A percentile compares a stretch with the other conserved stretches of the same genome.
phyloP scores from a whole-genome alignment of 2,113 vertebrate genomes.

The Lepus europaeus region DNA sequence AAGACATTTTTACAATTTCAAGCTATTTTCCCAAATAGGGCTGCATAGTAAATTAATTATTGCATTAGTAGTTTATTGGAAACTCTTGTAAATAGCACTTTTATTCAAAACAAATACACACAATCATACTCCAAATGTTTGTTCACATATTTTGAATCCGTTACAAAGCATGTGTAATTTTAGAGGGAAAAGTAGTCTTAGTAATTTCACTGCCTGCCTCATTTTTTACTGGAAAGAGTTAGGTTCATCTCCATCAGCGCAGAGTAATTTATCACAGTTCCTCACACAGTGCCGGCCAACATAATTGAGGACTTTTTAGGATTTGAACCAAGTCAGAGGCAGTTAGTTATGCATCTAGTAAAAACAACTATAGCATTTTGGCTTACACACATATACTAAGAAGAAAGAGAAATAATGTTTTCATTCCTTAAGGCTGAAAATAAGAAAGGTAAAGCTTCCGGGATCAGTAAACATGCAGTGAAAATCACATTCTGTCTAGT shows the following conservation, averaged over 20 bases:
- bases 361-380: constrained; percentile 49
- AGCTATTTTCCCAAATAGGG: constrained; percentile 71
- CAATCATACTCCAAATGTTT: constrained; percentile 67
- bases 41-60: constrained; percentile 78
- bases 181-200: not conserved
- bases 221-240: constrained; percentile 26
- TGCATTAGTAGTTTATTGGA: constrained; percentile 67
- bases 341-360: constrained; percentile 52
- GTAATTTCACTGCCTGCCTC: constrained; percentile 39
- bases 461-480: not conserved
- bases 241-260: not conserved
- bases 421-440: constrained; percentile 51
- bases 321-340: not conserved
- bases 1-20: constrained; percentile 80
- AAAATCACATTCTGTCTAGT: constrained; percentile 17
- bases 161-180: constrained; percentile 62
- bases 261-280: constrained; percentile 51
- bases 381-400: not conserved
- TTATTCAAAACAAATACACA: constrained; percentile 70
- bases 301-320: constrained; percentile 33
- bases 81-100: constrained; percentile 70
- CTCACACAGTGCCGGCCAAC: not conserved
- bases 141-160: constrained; percentile 63
- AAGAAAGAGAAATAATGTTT: constrained; percentile 13
- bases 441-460: constrained; percentile 28